Percentiles rank a stretch among this genome's conserved stretches.
These are phyloP conservation scores for Xerus rutilus DNA, from an alignment of 2,797 vertebrate genomes.

Conservation along the genomic window DNA sequence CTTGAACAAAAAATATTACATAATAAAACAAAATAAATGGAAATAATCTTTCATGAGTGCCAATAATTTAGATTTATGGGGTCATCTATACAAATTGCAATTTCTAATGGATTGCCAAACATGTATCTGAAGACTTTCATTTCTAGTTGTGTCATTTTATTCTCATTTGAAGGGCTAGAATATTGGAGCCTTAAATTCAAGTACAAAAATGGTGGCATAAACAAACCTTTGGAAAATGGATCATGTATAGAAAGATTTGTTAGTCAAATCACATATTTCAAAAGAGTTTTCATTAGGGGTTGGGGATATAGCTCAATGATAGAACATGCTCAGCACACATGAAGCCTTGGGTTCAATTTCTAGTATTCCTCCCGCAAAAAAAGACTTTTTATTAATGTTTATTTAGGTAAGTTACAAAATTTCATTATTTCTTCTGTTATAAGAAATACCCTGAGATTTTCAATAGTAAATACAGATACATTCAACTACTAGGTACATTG, in stretches of 20 bases:
- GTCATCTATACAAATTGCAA: slow-evolving; percentile 82
- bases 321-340: neutral
- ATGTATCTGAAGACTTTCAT: slow-evolving; percentile 77
- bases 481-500: neutral
- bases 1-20: slow-evolving; percentile 81
- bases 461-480: slow-evolving; percentile 41
- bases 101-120: slow-evolving; percentile 83
- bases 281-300: slow-evolving; percentile 41
- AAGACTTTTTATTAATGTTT: slow-evolving; percentile 70
- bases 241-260: slow-evolving; percentile 23
- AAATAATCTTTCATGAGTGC: slow-evolving; percentile 83
- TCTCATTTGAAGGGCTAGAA: slow-evolving; percentile 79
- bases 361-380: neutral
- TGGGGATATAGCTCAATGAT: neutral
- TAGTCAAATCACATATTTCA: slow-evolving; percentile 69
- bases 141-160: slow-evolving; percentile 80
- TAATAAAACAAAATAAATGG: slow-evolving; percentile 85
- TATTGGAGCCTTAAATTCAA: slow-evolving; percentile 84
- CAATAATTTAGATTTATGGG: slow-evolving; percentile 84
- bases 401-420: slow-evolving; percentile 71
- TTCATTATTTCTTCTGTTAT: slow-evolving; percentile 18
- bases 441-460: slow-evolving; percentile 26
- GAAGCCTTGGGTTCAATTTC: neutral
- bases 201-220: slow-evolving; percentile 79
- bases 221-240: slow-evolving; percentile 80